These are phyloP conservation scores for Sebastes trivittatus DNA, from an alignment of 2,797 vertebrate species.

Conservation along the genomic window DNA sequence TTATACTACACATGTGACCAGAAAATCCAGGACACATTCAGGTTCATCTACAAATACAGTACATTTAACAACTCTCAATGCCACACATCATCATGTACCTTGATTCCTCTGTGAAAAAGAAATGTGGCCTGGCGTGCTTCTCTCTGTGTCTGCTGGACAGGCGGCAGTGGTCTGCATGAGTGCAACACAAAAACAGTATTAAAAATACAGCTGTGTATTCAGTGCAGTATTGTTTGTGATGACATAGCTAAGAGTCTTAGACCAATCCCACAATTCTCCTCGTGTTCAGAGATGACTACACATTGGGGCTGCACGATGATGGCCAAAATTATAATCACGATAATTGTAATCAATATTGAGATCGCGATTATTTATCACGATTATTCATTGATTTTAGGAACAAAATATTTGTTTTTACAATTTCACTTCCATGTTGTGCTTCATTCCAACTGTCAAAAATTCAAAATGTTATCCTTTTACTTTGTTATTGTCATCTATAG, in stretches of 20 bases:
- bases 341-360: too few relatives aligned
- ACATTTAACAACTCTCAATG: too few relatives aligned
- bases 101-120: constrained; percentile 92
- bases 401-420: too few relatives aligned
- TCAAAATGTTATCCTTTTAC: too few relatives aligned
- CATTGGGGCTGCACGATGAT: too few relatives aligned
- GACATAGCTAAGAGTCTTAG: background rate
- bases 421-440: too few relatives aligned
- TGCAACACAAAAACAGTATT: background rate
- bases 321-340: too few relatives aligned
- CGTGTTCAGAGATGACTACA: background rate
- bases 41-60: background rate
- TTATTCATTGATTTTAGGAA: too few relatives aligned
- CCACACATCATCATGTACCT: constrained; percentile 79
- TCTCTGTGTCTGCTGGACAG: constrained; percentile 81
- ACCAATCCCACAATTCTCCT: background rate
- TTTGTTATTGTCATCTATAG: too few relatives aligned
- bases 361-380: too few relatives aligned
- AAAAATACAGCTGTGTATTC: background rate
- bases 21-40: background rate
- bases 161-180: constrained; percentile 65
- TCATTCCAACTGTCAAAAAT: too few relatives aligned
- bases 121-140: constrained; percentile 95
- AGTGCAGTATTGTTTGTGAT: background rate
- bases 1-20: background rate